Evolutionary conservation across 2,888 invertebrate species (phyloP).

Genomic region (Torymus auratus): DNA sequence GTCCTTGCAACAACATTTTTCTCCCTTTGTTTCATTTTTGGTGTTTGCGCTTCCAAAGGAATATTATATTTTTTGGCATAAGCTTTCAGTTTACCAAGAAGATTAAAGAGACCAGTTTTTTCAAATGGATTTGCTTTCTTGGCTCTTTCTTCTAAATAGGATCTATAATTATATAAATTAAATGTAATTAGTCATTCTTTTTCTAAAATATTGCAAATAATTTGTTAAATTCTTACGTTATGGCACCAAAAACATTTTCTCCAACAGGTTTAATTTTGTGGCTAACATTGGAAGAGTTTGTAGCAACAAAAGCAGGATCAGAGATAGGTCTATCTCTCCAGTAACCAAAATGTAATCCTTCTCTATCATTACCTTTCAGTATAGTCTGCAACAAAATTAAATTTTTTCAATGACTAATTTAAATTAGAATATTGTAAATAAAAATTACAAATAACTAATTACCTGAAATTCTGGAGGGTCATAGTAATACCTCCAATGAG

Average conservation of each 20-base stretch:
- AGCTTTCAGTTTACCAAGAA: conserved; percentile 81
- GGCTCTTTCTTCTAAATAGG: conserved; percentile 78
- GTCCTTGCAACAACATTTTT: conserved; percentile 83
- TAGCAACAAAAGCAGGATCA: conserved; percentile 86
- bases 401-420: conserved; percentile 4
- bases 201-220: background rate
- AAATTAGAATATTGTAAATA: background rate
- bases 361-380: conserved; percentile 83
- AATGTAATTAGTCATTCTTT: too few relatives aligned
- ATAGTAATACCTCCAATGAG: conserved; percentile 94
- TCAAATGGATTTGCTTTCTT: conserved; percentile 81
- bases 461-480: conserved; percentile 97
- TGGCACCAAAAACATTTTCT: conserved; percentile 88
- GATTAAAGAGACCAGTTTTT: conserved; percentile 79
- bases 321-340: conserved; percentile 90
- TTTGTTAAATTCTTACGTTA: conserved; percentile 80
- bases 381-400: conserved; percentile 80
- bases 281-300: conserved; percentile 84
- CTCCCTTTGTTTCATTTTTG: conserved; percentile 81
- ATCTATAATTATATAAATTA: conserved; percentile 69
- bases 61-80: conserved; percentile 82
- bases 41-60: conserved; percentile 79
- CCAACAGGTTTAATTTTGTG: conserved; percentile 85
- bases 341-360: conserved; percentile 92
- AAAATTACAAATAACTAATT: conserved; percentile 46